Base-by-base conservation (phyloP, 2,797 vertebrate species). In the Hephaestus fuliginosus region DNA sequence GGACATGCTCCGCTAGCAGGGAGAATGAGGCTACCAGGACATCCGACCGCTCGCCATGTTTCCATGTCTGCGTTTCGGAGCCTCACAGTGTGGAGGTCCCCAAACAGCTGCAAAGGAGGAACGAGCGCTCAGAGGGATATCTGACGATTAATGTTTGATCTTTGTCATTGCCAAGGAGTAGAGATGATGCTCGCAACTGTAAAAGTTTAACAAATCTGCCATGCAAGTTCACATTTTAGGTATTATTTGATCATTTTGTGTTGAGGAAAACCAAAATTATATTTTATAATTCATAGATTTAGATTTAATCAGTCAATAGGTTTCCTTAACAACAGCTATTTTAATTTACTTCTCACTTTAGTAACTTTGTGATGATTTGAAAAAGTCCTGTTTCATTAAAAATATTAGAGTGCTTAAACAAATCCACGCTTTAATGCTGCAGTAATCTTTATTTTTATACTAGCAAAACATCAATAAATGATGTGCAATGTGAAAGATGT, bases 11-110 rank as follows among this genome's bases (percentile, higher is more conserved):
- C 91, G 96, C 96, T 96, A 96, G 96, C 96, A 96, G 96, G 95
- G 95, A 97, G 97, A 98, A 97, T 96, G 96, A 96, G 97, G 96
- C 97, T 95, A 96, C 80, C 92, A 98, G 97, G 97, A 97, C 97
- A 96, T 96, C 86, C 78, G 56, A 96, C 90, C 66, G 88, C 84
- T 90, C 87, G 14, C 82, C 86, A 48, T 49, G 80, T 84, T 69
- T 84, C 85, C 84, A 28, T 51, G 83, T 90, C 76, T 93, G 95
- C 93, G 91, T 93, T 95, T 93, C 90, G 88, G 88, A 95, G 86
- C 92, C 88, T 93, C 92, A 94, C 93, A 90, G 84, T 94, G 94
- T 93, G 92, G 93, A 95, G 89, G 94, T 91, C 94, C 92, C 93
- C 91, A 92, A 95, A 84, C 96, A 97, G 95, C 96, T 97, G 96